These are phyloP conservation scores for Coenonympha glycerion DNA, from an alignment of 2,888 invertebrate species.

Conservation along the genomic window DNA sequence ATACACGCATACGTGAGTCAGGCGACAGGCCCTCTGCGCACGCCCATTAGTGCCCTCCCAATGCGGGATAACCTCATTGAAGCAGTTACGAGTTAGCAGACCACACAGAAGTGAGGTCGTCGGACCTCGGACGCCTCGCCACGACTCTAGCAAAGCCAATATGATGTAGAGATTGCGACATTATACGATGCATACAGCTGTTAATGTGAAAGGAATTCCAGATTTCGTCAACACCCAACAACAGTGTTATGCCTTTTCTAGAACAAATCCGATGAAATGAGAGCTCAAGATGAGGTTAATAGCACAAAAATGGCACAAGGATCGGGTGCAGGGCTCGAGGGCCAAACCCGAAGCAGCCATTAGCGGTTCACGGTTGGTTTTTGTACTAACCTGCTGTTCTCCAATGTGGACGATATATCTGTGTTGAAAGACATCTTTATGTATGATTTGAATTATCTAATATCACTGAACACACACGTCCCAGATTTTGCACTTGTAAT, in stretches of 20 bases:
- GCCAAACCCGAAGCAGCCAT: slow-evolving; percentile 17
- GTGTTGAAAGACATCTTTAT: slow-evolving; percentile 73
- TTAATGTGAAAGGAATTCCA: slow-evolving; percentile 37
- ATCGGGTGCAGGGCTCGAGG: slow-evolving; percentile 6
- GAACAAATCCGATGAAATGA: not conserved
- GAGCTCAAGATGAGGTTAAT: too few relatives aligned
- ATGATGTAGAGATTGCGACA: slow-evolving; percentile 11
- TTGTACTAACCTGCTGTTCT: slow-evolving; percentile 71
- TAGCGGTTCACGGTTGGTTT: slow-evolving; percentile 8
- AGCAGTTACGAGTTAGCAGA: too few relatives aligned
- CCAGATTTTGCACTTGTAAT: slow-evolving; percentile 47
- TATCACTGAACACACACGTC: slow-evolving; percentile 73
- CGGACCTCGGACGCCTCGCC: not conserved
- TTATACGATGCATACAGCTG: slow-evolving; percentile 12
- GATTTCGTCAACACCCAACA: slow-evolving; percentile 29
- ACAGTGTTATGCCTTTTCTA: not conserved
- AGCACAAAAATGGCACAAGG: not conserved
- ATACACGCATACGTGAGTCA: slow-evolving; percentile 3
- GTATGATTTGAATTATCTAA: slow-evolving; percentile 66
- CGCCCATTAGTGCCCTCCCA: slow-evolving; percentile 39
- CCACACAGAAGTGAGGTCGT: not conserved
- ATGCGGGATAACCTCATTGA: slow-evolving; percentile 47
- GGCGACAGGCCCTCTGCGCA: slow-evolving; percentile 43
- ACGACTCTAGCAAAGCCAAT: slow-evolving; percentile 7
- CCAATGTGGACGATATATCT: slow-evolving; percentile 69